Conservation (phyloP, 1,140 invertebrate species). For the Zaprionus nigranus region DNA sequence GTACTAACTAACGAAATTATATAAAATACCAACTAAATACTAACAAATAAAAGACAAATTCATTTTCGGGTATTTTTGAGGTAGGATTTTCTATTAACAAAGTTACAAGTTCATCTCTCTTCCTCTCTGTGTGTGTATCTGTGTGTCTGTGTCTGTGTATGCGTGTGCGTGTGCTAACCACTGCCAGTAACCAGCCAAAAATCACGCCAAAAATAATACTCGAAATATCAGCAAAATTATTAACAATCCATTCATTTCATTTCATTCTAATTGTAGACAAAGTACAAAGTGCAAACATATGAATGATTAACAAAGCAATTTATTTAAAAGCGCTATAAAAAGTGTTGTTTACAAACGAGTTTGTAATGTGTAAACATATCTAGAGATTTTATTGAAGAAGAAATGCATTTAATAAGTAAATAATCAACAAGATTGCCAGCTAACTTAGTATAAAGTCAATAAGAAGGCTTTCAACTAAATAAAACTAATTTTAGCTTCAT, state of each 20-base stretch:
- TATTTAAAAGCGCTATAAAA: constrained; percentile 25
- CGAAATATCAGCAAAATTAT: constrained; percentile 7
- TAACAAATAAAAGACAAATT: constrained; percentile 81
- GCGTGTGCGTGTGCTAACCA: constrained; percentile 26
- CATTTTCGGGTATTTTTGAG: constrained; percentile 84
- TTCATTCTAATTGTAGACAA: constrained; percentile 25
- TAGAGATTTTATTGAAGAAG: constrained; percentile 4
- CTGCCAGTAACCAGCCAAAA: constrained; percentile 23
- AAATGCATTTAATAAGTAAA: not conserved
- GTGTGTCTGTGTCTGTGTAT: constrained; percentile 26
- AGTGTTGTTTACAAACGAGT: constrained; percentile 1
- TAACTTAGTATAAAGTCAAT: not conserved
- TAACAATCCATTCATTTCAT: constrained; percentile 43
- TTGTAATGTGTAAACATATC: not conserved
- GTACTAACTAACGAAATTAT: constrained; percentile 57
- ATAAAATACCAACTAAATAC: constrained; percentile 54
- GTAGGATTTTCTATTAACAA: constrained; percentile 75
- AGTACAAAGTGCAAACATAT: constrained; percentile 44
- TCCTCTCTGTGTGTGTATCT: constrained; percentile 44
- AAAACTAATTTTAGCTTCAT: not conserved
- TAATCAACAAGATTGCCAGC: not conserved
- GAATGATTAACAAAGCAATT: constrained; percentile 25
- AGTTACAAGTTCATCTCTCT: constrained; percentile 21
- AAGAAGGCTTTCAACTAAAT: not conserved
- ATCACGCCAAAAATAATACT: constrained; percentile 28